Conservation (phyloP, 2,797 vertebrate species). For the Steatocranus sp. region DNA sequence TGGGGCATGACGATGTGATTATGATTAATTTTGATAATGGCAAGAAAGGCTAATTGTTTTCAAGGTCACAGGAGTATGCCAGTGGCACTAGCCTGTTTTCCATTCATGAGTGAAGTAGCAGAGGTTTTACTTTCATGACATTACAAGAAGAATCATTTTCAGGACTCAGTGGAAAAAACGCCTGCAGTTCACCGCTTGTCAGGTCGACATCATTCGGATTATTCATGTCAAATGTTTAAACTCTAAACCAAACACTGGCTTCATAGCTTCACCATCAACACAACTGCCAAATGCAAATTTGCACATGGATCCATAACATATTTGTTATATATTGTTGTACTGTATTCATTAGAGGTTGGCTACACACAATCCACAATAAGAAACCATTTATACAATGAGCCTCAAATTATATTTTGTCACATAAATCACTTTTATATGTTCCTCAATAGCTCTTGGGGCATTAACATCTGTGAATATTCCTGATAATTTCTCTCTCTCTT, state of each 20-base stretch:
- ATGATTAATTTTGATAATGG: slow-evolving; percentile 64
- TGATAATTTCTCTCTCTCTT: not conserved
- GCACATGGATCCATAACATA: not conserved
- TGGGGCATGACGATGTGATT: slow-evolving; percentile 54
- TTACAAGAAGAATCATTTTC: not conserved
- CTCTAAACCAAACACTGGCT: not conserved
- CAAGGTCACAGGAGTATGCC: slow-evolving; percentile 54
- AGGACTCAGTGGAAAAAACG: not conserved
- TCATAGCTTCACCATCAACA: not conserved
- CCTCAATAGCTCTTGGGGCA: not conserved
- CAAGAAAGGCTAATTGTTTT: slow-evolving; percentile 65
- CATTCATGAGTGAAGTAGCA: not conserved
- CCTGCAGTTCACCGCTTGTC: not conserved
- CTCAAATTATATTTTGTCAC: not conserved
- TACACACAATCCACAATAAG: not conserved
- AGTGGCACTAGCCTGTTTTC: not conserved
- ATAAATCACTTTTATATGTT: not conserved
- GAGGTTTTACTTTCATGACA: not conserved
- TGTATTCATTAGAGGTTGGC: not conserved
- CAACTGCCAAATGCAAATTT: not conserved
- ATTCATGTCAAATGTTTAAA: not conserved
- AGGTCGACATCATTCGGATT: not conserved
- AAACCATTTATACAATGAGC: not conserved
- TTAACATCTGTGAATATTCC: not conserved
- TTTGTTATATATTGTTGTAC: not conserved